Evolutionary conservation across 2,888 invertebrate species (phyloP).

Genomic region (Agriopis aurantiaria): DNA sequence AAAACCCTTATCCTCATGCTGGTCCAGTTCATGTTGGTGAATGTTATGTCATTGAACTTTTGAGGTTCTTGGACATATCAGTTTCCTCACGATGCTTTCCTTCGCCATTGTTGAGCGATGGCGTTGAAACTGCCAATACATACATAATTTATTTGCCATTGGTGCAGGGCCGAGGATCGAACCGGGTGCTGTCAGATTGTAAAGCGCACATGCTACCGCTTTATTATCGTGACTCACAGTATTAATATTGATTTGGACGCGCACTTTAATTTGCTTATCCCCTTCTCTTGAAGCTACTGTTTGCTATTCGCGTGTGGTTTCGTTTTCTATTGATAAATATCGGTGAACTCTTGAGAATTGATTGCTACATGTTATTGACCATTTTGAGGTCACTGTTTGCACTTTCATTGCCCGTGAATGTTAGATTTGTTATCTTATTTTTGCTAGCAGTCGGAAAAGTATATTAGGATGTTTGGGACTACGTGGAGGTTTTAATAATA

Average conservation of each 20-base stretch:
- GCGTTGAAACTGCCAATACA: no score
- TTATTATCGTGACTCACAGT: conserved; percentile 17
- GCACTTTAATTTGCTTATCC: conserved; percentile 11
- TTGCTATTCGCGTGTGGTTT: conserved; percentile 17
- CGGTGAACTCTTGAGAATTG: conserved; percentile 43
- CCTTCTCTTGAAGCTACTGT: conserved; percentile 18
- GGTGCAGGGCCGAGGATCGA: no score
- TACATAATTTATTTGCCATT: no score
- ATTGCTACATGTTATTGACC: conserved; percentile 22
- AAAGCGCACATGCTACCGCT: no score
- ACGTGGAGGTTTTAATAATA: background rate
- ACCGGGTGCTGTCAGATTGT: no score
- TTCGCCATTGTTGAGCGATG: no score
- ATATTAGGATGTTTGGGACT: background rate
- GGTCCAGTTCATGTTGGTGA: no score
- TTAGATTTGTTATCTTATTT: background rate
- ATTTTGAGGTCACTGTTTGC: conserved; percentile 29
- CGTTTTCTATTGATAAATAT: conserved; percentile 26
- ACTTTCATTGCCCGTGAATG: conserved; percentile 25
- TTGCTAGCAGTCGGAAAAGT: background rate
- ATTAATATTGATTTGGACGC: conserved; percentile 23
- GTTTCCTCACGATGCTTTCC: no score
- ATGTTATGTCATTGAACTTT: no score
- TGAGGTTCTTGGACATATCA: no score
- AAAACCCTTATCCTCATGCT: no score